phyloP scores from a whole-genome alignment of 2,888 invertebrate species.

The Malthinus seriepunctatus region DNA sequence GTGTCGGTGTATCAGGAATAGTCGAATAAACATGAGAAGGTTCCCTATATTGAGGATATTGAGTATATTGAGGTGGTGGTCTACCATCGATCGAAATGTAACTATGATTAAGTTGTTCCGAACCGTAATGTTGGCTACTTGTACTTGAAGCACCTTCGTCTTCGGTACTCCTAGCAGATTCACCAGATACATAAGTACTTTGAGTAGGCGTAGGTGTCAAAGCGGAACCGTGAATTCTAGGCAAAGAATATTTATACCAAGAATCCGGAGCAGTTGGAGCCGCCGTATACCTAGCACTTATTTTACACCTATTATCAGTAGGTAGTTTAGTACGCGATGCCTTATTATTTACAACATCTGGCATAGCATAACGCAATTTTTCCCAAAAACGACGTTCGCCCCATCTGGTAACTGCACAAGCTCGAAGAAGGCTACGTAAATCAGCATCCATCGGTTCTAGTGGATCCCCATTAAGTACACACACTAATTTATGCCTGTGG shows the following conservation, averaged over 20 bases:
- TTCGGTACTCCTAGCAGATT: slow-evolving; percentile 57
- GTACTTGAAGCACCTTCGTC: slow-evolving; percentile 59
- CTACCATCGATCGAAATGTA: slow-evolving; percentile 67
- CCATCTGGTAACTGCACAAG: slow-evolving; percentile 73
- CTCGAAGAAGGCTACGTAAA: slow-evolving; percentile 71
- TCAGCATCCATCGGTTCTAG: slow-evolving; percentile 75
- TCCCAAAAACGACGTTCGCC: slow-evolving; percentile 86
- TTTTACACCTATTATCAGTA: slow-evolving; percentile 63
- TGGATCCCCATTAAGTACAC: slow-evolving; percentile 70
- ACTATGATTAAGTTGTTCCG: slow-evolving; percentile 68
- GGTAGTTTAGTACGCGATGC: slow-evolving; percentile 60
- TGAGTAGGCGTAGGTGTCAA: slow-evolving; percentile 63
- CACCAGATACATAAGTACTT: slow-evolving; percentile 63
- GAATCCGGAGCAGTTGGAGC: slow-evolving; percentile 73
- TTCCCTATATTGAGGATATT: slow-evolving; percentile 44
- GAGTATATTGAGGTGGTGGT: slow-evolving; percentile 52
- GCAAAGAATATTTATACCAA: slow-evolving; percentile 72
- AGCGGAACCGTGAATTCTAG: slow-evolving; percentile 60
- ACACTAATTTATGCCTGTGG: slow-evolving; percentile 64
- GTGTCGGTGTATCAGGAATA: slow-evolving; percentile 53
- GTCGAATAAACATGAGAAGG: slow-evolving; percentile 55
- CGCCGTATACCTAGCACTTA: slow-evolving; percentile 67
- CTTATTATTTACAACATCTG: slow-evolving; percentile 69
- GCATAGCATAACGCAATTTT: slow-evolving; percentile 74
- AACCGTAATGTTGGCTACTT: slow-evolving; percentile 65